A percentile compares a stretch with the other conserved stretches of the same genome.
Evolutionary conservation across 2,797 vertebrate genomes (phyloP).

Genomic region (Botia kubotai): DNA sequence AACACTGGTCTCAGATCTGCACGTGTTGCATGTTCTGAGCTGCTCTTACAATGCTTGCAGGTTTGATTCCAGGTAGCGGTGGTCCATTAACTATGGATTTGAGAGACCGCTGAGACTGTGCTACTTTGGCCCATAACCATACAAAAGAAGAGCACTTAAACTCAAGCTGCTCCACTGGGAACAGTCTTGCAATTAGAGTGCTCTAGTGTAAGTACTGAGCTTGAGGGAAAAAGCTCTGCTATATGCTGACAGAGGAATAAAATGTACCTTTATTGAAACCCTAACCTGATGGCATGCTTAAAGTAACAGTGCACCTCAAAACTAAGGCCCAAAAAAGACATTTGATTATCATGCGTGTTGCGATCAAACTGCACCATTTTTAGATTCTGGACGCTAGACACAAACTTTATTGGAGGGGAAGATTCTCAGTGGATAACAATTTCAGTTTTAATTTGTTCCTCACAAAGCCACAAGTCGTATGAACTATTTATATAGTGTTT

Average conservation of each 20-base stretch:
- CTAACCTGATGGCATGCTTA: not conserved
- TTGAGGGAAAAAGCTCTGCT: not conserved
- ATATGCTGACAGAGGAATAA: slow-evolving; percentile 23
- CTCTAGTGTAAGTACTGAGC: slow-evolving; percentile 37
- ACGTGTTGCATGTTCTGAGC: not conserved
- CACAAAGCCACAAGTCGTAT: too few relatives aligned
- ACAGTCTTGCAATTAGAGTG: slow-evolving; percentile 31
- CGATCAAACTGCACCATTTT: too few relatives aligned
- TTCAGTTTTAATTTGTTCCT: too few relatives aligned
- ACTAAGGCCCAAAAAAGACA: not conserved
- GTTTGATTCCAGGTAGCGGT: not conserved
- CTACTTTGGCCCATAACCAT: not conserved
- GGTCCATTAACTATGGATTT: not conserved
- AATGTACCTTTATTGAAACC: not conserved
- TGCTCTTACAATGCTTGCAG: not conserved
- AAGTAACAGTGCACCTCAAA: not conserved
- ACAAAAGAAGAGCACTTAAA: slow-evolving; percentile 32
- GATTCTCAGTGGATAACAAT: too few relatives aligned
- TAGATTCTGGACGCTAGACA: too few relatives aligned
- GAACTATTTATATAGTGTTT: too few relatives aligned
- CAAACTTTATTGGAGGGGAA: too few relatives aligned
- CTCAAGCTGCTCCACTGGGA: slow-evolving; percentile 33
- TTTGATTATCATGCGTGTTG: too few relatives aligned
- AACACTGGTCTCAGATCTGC: not conserved
- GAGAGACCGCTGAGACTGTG: not conserved